Evolutionary conservation across 2,888 invertebrate genomes (phyloP), one percentile per base, ranked within the genome.

Genomic region (Melinopterus prodromus): DNA sequence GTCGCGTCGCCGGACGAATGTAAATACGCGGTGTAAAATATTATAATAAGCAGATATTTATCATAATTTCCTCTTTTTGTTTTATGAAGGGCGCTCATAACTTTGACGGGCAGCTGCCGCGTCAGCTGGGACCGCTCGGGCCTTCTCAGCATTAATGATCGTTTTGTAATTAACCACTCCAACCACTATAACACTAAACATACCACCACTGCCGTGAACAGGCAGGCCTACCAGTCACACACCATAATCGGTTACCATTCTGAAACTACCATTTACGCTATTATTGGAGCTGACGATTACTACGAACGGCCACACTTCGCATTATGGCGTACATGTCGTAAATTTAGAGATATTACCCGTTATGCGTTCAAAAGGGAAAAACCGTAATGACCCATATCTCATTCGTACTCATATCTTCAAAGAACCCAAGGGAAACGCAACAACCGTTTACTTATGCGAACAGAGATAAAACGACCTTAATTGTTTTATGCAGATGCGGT

Each of bases 141-240:
- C 74, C 36, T 78, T 16, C 74, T 9, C n/a, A 78, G 36, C 69
- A 77, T 69, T 86, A 89, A 89, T 89, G 89, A 89, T 89, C 85
- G 86, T 87, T 89, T 89, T 88, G 89, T 89, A 89, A 89, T 89
- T 89, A 89, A 86, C 87, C 88, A 88, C 88, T 88, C 88, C 86
- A 86, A 83, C 82, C 84, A 85, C 84, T 83, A 83, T 87, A 87
- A 88, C 88, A 86, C 84, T 87, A 84, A 86, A 85, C 87, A 87
- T 81, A 85, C 85, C 86, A 86, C 85, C 78, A 53, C 26, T 26
- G 26, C 26, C 26, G 53, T 53, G 53, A 53, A 53, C 53, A 12
- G 53, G 53, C 53, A 53, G 53, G 12, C 53, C 53, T 53, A 53
- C 53, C 53, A 53, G 53, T 53, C 53, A 53, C 53, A 53, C 53